Percentiles rank a stretch among this genome's conserved stretches.
phyloP scores from a whole-genome alignment of 2,888 invertebrate species.

The Fragum sueziense region DNA sequence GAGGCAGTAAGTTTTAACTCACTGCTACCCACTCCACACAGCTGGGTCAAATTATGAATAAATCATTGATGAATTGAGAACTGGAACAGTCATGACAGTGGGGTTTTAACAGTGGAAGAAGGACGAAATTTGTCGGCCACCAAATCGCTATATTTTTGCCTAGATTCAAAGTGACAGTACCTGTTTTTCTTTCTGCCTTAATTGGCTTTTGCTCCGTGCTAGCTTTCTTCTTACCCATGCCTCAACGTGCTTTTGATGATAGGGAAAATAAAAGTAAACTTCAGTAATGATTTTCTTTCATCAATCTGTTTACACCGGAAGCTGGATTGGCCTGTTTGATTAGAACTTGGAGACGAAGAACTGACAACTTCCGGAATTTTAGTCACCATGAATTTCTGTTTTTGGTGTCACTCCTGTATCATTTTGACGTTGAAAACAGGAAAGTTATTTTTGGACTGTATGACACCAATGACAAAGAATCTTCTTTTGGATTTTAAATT shows the following conservation, averaged over 20 bases:
- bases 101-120: no score
- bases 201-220: background rate
- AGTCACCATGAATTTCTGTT: background rate
- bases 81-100: no score
- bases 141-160: no score
- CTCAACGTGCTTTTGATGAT: background rate
- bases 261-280: background rate
- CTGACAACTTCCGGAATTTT: background rate
- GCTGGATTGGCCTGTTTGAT: no score
- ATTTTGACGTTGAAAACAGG: background rate
- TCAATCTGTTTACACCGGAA: constrained; percentile 13
- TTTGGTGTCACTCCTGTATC: background rate
- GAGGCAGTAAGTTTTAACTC: no score
- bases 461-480: background rate
- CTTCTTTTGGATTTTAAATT: no score
- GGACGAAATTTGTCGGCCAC: no score
- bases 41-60: no score
- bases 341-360: no score
- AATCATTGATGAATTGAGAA: no score
- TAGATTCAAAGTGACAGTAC: constrained; percentile 10
- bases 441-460: background rate
- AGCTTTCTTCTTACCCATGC: constrained; percentile 6
- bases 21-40: no score
- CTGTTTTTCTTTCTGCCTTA: constrained; percentile 2
- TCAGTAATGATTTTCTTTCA: background rate